phyloP scores from a whole-genome alignment of 2,113 vertebrate genomes.

The Vulpes lagopus region DNA sequence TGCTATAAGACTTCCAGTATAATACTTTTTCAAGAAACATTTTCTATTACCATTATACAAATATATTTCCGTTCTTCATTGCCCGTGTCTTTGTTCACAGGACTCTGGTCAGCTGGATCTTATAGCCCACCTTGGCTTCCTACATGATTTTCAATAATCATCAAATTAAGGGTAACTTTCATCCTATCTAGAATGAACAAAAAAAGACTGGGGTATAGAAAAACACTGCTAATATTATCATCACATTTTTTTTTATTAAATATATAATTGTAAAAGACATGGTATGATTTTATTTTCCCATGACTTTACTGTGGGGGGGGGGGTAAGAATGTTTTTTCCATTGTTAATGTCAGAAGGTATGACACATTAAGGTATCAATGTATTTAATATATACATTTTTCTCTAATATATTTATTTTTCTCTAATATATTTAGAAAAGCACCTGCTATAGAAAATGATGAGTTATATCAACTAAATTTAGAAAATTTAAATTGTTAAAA shows the following conservation, averaged over 20 bases:
- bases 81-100: neutral
- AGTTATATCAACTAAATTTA: slow-evolving; percentile 19
- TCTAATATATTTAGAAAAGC: neutral
- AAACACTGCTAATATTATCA: neutral
- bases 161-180: slow-evolving; percentile 10
- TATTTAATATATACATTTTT: slow-evolving; percentile 25
- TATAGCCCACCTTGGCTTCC: neutral
- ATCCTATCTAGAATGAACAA: neutral
- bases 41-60: slow-evolving; percentile 14
- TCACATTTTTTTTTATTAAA: neutral
- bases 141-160: slow-evolving; percentile 18
- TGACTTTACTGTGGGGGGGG: neutral
- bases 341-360: slow-evolving; percentile 32
- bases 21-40: slow-evolving; percentile 30
- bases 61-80: neutral
- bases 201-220: neutral
- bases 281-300: neutral
- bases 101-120: neutral
- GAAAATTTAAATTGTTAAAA: slow-evolving; percentile 20
- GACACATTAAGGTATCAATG: neutral
- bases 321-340: neutral
- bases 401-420: neutral
- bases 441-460: neutral
- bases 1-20: neutral
- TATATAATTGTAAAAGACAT: neutral